Conservation (phyloP, 2,888 invertebrate genomes). For the Ormyrus nitidulus region DNA sequence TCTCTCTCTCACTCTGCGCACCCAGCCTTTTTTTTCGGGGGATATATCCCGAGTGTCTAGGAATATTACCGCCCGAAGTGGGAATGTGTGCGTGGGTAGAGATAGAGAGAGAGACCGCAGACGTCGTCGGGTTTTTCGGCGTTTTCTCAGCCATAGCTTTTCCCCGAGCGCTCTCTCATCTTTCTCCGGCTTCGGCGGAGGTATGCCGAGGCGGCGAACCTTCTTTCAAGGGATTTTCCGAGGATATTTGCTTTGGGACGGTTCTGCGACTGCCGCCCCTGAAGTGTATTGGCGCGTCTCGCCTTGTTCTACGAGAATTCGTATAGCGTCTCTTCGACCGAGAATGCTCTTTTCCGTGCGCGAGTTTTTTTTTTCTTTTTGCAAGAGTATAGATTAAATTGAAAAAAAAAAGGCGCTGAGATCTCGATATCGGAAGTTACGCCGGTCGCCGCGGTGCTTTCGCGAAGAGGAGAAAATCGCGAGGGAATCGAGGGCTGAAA, state of each 20-base stretch:
- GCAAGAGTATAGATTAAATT: conserved; percentile 4
- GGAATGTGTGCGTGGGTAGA: too few relatives aligned
- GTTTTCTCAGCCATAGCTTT: background rate
- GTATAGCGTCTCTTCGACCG: background rate
- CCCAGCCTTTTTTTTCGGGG: background rate
- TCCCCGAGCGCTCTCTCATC: background rate
- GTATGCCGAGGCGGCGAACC: conserved; percentile 11
- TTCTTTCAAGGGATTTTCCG: conserved; percentile 13
- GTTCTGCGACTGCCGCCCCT: too few relatives aligned
- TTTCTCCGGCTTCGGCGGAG: background rate
- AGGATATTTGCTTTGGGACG: conserved; percentile 19
- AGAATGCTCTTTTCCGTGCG: background rate
- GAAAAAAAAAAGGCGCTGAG: background rate
- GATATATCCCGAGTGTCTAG: background rate
- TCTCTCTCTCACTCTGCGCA: background rate
- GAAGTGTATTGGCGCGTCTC: background rate
- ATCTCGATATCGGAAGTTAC: background rate
- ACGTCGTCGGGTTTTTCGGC: too few relatives aligned
- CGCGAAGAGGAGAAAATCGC: conserved; percentile 2
- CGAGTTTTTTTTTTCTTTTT: background rate
- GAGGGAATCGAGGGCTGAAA: background rate
- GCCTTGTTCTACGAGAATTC: background rate
- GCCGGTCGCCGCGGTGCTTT: background rate
- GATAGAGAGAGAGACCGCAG: too few relatives aligned
- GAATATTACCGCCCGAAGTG: too few relatives aligned